Conservation (phyloP, 2,113 vertebrate species). For the Terrapene triunguis region DNA sequence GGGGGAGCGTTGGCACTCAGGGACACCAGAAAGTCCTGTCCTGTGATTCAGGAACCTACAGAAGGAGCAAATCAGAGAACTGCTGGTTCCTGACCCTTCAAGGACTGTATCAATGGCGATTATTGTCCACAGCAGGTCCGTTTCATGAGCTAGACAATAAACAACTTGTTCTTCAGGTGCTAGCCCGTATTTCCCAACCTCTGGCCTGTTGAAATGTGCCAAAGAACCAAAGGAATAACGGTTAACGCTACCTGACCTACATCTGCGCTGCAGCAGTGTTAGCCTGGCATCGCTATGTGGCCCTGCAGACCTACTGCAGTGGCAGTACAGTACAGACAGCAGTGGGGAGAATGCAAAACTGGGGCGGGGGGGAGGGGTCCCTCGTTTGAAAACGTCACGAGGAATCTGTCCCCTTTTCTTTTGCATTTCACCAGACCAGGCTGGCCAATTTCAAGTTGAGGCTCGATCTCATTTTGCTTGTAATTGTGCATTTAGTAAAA, state of each 20-base stretch:
- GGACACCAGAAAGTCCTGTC: not conserved
- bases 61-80: not conserved
- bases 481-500: not conserved
- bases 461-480: not conserved
- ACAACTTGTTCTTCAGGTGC: not conserved
- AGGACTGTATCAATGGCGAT: not conserved
- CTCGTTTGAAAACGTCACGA: conserved; percentile 33
- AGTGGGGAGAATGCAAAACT: not conserved
- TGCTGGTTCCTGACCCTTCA: not conserved
- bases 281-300: not conserved
- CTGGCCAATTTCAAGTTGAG: not conserved
- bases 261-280: not conserved
- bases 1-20: not conserved
- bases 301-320: not conserved
- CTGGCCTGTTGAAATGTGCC: not conserved
- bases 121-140: not conserved
- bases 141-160: not conserved
- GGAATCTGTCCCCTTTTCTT: not conserved
- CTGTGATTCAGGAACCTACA: not conserved
- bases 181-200: not conserved
- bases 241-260: not conserved
- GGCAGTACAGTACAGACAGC: too few species aligned
- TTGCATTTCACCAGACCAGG: not conserved
- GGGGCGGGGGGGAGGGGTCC: not conserved
- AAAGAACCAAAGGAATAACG: not conserved